Evolutionary conservation across 2,888 invertebrate genomes (phyloP), one percentile per base, ranked within the genome.

Genomic region (Hydrotaea diabolus): DNA sequence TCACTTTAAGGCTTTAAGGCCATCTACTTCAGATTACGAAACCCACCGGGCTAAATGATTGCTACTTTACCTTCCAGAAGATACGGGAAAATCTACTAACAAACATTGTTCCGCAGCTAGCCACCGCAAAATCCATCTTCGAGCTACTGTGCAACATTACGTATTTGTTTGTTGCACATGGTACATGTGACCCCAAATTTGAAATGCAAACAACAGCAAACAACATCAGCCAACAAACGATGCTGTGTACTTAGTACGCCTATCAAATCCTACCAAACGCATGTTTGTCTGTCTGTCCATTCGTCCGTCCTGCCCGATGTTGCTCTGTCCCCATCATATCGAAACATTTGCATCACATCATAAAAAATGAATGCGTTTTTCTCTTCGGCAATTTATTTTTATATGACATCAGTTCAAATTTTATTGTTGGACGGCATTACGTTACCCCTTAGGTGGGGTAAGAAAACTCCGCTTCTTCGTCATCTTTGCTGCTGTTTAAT

Each of bases 391-490:
- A 57, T 43, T 21, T 57, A 66, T 21, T 66, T 26, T 75, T 81
- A 77, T 85, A 74, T 80, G 82, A 80, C 82, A 77, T 62, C 66
- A 79, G 66, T 46, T 77, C 81, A 66, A 78, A 77, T 77, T 62
- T 62, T 62, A 75, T 62, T 46, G 62, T 31, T 13, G 62, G 31
- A 19, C 31, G 36, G 69, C 19, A 69, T 73, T 85, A 57, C 43
- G 11, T 69, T 80, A 71, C 77, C 77, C 79, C 77, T 82, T 82
- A 76, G 82, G 85, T 85, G 85, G 85, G 85, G 85, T 85, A 85
- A 82, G 17, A 79, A 77, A 69, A 69, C 69, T 66, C 66, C 13
- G 5, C 43, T 43, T 7, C n/a, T n/a, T n/a, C n/a, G n/a, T n/a
- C n/a, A n/a, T n/a, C 43, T 43, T 43, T 13, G 15, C 43, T 43